Conservation (phyloP, 2,888 invertebrate species). For the Eucera pruinosa region DNA sequence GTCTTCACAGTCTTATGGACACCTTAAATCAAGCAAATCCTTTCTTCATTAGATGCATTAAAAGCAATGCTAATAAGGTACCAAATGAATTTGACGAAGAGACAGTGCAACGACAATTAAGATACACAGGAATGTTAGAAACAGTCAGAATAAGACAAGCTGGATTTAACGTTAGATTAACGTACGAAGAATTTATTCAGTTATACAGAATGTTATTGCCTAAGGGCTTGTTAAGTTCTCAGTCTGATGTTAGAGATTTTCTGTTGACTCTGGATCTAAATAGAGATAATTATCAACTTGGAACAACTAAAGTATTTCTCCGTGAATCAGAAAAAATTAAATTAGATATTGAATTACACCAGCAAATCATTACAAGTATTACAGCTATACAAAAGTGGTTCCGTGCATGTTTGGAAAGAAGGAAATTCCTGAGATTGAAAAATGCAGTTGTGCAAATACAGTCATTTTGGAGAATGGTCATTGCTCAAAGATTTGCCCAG, state of each 20-base stretch:
- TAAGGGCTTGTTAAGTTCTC: constrained; percentile 93
- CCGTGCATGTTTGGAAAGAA: constrained; percentile 91
- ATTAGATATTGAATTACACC: constrained; percentile 95
- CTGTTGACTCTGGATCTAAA: constrained; percentile 93
- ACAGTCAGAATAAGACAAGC: constrained; percentile 97
- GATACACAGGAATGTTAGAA: constrained; percentile 98
- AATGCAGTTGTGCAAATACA: constrained; percentile 92
- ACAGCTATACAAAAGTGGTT: constrained; percentile 97
- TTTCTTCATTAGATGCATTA: constrained; percentile 96
- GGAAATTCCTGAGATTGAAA: constrained; percentile 90
- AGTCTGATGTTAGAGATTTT: constrained; percentile 94
- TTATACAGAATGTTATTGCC: constrained; percentile 95
- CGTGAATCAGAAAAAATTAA: constrained; percentile 97
- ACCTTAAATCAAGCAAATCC: constrained; percentile 95
- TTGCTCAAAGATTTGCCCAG: constrained; percentile 86
- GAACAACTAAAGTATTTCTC: constrained; percentile 95
- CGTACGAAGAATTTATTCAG: constrained; percentile 97
- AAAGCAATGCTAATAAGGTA: constrained; percentile 96
- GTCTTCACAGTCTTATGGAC: constrained; percentile 95
- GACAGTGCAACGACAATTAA: constrained; percentile 94
- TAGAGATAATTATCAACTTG: constrained; percentile 95
- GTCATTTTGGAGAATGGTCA: constrained; percentile 88
- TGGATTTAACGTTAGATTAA: constrained; percentile 96
- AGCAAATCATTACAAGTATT: constrained; percentile 97
- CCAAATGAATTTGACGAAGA: constrained; percentile 97